phyloP scores from a whole-genome alignment of 2,113 vertebrate species.

The Rhinoderma darwinii region DNA sequence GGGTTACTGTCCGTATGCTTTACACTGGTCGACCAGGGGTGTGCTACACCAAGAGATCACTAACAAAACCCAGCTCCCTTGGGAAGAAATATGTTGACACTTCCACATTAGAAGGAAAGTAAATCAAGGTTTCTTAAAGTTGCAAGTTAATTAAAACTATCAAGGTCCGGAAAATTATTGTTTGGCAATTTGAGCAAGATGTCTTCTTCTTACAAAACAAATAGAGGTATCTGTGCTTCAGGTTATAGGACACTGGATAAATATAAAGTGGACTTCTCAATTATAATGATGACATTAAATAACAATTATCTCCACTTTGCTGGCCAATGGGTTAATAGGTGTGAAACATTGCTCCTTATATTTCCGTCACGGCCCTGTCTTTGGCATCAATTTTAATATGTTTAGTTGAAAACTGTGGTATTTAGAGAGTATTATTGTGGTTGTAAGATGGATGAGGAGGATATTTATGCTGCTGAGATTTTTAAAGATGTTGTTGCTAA shows the following conservation, averaged over 20 bases:
- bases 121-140: constrained; percentile 57
- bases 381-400: background rate
- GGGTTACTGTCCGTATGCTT: constrained; percentile 55
- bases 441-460: background rate
- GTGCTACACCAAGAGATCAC: constrained; percentile 66
- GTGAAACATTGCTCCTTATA: background rate
- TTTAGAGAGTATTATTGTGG: background rate
- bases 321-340: background rate
- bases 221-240: background rate
- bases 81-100: constrained; percentile 66
- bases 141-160: constrained; percentile 66
- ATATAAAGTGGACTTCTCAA: background rate
- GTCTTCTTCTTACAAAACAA: constrained; percentile 34
- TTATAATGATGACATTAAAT: constrained; percentile 27
- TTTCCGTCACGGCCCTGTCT: background rate
- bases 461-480: no score
- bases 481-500: no score
- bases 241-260: background rate
- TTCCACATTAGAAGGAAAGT: constrained; percentile 60
- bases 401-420: background rate
- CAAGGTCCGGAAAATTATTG: constrained; percentile 52
- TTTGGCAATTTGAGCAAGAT: constrained; percentile 21
- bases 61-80: constrained; percentile 66
- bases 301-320: constrained; percentile 25
- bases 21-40: constrained; percentile 49